A percentile compares a stretch with the other conserved stretches of the same genome.
phyloP scores from a whole-genome alignment of 2,888 invertebrate genomes.

The Synergus japonicus region DNA sequence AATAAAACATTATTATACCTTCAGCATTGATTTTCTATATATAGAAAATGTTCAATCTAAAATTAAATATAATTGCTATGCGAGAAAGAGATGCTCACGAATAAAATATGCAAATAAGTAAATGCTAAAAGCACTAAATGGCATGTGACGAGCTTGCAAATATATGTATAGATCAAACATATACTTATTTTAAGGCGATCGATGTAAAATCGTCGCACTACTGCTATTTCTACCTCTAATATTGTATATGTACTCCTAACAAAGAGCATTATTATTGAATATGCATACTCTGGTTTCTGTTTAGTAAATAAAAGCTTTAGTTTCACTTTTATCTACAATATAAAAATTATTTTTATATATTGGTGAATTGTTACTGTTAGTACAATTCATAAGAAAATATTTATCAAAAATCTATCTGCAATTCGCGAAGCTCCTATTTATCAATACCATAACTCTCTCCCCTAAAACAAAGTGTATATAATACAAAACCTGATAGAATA shows the following conservation, averaged over 20 bases:
- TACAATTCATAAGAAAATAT: neutral
- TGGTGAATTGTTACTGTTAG: neutral
- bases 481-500: neutral
- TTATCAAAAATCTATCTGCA: neutral
- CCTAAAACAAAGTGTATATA: neutral
- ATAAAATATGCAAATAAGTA: slow-evolving; percentile 8
- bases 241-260: slow-evolving; percentile 12
- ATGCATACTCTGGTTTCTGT: slow-evolving; percentile 26
- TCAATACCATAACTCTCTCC: neutral
- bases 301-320: slow-evolving; percentile 6
- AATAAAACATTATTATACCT: neutral
- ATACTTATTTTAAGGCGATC: slow-evolving; percentile 32
- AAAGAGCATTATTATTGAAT: slow-evolving; percentile 35
- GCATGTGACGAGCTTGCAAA: slow-evolving; percentile 28
- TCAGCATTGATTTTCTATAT: neutral
- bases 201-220: slow-evolving; percentile 24
- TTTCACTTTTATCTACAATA: neutral
- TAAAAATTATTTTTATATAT: neutral
- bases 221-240: slow-evolving; percentile 17
- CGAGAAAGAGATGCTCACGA: slow-evolving; percentile 10
- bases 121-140: slow-evolving; percentile 25
- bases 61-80: slow-evolving; percentile 3
- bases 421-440: neutral
- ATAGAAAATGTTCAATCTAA: slow-evolving; percentile 7
- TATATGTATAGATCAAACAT: slow-evolving; percentile 12